Percentiles rank a stretch among this genome's conserved stretches.
phyloP scores from a whole-genome alignment of 2,113 vertebrate species.

The Rhadina sibilatrix region DNA sequence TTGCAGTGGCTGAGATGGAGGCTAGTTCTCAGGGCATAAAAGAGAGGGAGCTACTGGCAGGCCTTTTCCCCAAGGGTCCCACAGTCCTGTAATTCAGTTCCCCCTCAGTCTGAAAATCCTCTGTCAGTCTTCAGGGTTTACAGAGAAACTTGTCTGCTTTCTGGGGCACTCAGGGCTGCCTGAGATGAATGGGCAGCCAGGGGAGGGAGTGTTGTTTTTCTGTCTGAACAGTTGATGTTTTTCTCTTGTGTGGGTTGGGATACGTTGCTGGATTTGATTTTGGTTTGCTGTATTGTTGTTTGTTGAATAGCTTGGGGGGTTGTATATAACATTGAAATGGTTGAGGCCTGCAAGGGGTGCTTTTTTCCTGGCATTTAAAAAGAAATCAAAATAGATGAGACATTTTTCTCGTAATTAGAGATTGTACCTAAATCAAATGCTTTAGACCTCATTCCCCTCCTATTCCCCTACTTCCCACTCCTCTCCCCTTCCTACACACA shows the following conservation, averaged over 20 bases:
- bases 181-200: background rate
- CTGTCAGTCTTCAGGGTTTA: background rate
- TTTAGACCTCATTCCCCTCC: background rate
- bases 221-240: conserved; percentile 12
- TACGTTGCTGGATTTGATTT: conserved; percentile 33
- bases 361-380: background rate
- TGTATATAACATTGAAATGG: background rate
- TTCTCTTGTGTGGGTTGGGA: conserved; percentile 42
- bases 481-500: conserved; percentile 1
- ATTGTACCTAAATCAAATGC: conserved; percentile 19
- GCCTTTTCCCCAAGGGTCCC: background rate
- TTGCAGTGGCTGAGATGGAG: background rate
- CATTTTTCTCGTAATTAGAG: conserved; percentile 3
- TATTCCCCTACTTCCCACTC: background rate
- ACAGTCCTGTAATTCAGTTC: background rate
- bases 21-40: background rate
- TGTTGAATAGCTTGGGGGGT: conserved; percentile 1
- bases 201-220: conserved; percentile 18
- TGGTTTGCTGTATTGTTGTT: conserved; percentile 30
- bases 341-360: background rate
- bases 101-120: background rate
- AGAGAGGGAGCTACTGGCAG: background rate
- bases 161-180: background rate
- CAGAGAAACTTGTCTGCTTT: background rate
- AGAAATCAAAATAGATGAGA: conserved; percentile 47